Evolutionary conservation across 2,797 vertebrate species (phyloP).

Genomic region (Momotus momota): DNA sequence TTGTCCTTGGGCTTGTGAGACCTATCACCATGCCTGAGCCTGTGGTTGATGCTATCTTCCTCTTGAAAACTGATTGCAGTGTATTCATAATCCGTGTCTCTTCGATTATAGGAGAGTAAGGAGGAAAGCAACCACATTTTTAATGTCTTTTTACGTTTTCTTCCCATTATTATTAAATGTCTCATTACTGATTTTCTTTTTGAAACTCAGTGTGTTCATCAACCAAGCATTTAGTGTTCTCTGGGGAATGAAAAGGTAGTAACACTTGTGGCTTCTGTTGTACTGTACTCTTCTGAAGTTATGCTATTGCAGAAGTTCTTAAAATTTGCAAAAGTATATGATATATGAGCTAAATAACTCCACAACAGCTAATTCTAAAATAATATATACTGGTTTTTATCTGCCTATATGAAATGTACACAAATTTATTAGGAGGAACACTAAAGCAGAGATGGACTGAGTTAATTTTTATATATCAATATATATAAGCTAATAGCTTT

Average conservation of each 20-base stretch:
- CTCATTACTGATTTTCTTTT: slow-evolving; percentile 29
- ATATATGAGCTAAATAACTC: slow-evolving; percentile 30
- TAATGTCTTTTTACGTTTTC: slow-evolving; percentile 17
- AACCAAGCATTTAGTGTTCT: background rate
- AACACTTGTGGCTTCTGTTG: background rate
- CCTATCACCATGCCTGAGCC: background rate
- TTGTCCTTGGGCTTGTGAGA: background rate
- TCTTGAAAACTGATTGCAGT: background rate
- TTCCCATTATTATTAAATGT: slow-evolving; percentile 39
- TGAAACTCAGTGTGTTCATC: slow-evolving; percentile 13
- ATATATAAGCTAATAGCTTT: slow-evolving; percentile 46
- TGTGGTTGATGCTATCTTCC: background rate
- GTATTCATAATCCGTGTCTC: background rate
- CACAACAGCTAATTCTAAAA: slow-evolving; percentile 1
- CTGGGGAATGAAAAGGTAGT: background rate
- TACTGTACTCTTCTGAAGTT: background rate
- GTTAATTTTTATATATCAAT: slow-evolving; percentile 68
- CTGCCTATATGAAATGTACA: slow-evolving; percentile 15
- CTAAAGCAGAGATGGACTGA: slow-evolving; percentile 59
- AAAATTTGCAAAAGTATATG: slow-evolving; percentile 6
- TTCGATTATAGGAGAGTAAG: background rate
- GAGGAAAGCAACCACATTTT: background rate
- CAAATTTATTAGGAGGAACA: slow-evolving; percentile 61
- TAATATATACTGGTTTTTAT: slow-evolving; percentile 58
- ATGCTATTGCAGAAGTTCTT: background rate